These are phyloP conservation scores for Nomada hirtipes DNA, from an alignment of 2,888 invertebrate genomes.

Conservation along the genomic window DNA sequence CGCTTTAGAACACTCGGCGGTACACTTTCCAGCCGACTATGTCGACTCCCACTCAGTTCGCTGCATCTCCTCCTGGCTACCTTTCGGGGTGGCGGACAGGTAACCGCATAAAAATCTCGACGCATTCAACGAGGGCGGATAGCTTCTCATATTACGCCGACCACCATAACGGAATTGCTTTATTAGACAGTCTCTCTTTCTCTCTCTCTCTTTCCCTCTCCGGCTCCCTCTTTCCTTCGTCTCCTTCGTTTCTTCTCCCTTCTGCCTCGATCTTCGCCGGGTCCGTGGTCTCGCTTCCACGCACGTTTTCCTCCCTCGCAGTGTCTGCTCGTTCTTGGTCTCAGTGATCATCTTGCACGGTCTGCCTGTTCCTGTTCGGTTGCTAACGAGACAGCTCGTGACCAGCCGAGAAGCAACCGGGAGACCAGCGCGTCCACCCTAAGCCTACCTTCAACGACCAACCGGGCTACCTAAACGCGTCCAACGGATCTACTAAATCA, in stretches of 20 bases:
- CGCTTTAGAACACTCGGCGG: conserved; percentile 62
- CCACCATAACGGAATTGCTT: conserved; percentile 83
- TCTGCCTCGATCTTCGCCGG: not conserved
- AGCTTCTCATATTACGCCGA: conserved; percentile 83
- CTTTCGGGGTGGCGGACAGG: conserved; percentile 65
- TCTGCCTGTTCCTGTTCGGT: conserved; percentile 67
- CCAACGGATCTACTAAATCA: conserved; percentile 83
- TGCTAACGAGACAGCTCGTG: conserved; percentile 83
- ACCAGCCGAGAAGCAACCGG: conserved; percentile 68
- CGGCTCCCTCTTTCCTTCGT: conserved; percentile 25
- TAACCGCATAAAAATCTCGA: conserved; percentile 77
- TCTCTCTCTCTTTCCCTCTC: conserved; percentile 39
- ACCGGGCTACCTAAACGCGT: conserved; percentile 76
- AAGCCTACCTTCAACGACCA: conserved; percentile 73
- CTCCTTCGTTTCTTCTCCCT: conserved; percentile 11
- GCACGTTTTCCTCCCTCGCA: conserved; percentile 18
- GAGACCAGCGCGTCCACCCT: conserved; percentile 68
- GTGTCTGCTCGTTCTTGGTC: conserved; percentile 21
- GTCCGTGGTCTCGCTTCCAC: not conserved
- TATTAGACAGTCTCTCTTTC: conserved; percentile 76
- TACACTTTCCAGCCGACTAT: conserved; percentile 60
- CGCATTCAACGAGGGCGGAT: conserved; percentile 77
- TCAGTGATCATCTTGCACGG: conserved; percentile 56
- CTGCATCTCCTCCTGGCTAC: conserved; percentile 22
- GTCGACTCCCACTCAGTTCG: conserved; percentile 37